Conservation (phyloP, 2,888 invertebrate species). For the Cheilosia pagana region DNA sequence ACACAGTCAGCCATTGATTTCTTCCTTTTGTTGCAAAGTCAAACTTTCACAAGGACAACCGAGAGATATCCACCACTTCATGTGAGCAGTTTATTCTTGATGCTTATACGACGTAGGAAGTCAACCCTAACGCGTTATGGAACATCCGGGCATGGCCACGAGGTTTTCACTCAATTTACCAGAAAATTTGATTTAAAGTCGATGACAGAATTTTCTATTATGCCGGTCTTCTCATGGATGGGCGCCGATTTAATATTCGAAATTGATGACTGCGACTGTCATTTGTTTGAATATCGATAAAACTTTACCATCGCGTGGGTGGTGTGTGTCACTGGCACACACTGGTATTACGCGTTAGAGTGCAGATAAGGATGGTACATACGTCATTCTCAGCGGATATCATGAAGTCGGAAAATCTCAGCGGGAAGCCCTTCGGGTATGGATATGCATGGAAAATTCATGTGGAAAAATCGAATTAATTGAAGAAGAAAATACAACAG, state of each 20-base stretch:
- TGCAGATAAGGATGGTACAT: background rate
- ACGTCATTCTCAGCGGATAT: too few relatives aligned
- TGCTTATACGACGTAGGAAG: background rate
- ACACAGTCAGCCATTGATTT: conserved; percentile 27
- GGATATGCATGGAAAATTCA: background rate
- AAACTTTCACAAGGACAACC: conserved; percentile 15
- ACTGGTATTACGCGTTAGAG: background rate
- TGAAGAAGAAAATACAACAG: background rate
- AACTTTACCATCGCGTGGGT: background rate
- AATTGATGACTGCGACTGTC: conserved; percentile 24
- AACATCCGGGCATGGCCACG: background rate
- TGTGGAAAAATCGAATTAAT: background rate
- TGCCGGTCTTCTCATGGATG: background rate
- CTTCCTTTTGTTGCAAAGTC: conserved; percentile 10
- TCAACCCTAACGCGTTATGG: conserved; percentile 16
- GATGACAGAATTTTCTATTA: conserved; percentile 5
- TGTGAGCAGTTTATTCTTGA: conserved; percentile 30
- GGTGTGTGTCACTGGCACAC: background rate
- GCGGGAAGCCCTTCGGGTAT: too few relatives aligned
- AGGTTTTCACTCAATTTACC: conserved; percentile 31
- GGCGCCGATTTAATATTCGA: background rate
- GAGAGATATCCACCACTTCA: background rate
- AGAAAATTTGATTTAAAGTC: conserved; percentile 22
- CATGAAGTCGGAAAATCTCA: too few relatives aligned
- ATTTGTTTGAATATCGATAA: conserved; percentile 22